phyloP scores from a whole-genome alignment of 2,797 vertebrate species.

The Tangara arthus region DNA sequence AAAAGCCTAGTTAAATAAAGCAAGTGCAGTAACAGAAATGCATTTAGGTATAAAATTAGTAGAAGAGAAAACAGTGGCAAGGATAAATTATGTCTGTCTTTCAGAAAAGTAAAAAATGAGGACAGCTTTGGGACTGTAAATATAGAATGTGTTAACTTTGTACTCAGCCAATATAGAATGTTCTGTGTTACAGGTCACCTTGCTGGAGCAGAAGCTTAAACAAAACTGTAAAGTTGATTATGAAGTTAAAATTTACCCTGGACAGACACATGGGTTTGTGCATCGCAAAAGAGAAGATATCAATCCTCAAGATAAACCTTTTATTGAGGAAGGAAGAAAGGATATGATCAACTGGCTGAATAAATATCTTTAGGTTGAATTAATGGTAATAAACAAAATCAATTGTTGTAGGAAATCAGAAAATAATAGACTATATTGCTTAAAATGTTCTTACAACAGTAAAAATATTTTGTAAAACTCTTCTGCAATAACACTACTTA shows the following conservation, averaged over 20 bases:
- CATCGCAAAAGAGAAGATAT: constrained; percentile 89
- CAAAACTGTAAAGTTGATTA: constrained; percentile 82
- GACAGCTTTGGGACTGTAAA: not conserved
- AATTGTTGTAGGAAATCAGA: not conserved
- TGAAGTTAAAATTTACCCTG: constrained; percentile 87
- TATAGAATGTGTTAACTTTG: accelerated
- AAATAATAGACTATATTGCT: not conserved
- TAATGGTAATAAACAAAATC: not conserved
- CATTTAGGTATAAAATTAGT: not conserved
- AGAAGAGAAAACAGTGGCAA: not conserved
- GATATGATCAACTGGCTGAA: constrained; percentile 89
- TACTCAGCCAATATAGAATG: not conserved
- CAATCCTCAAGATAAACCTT: constrained; percentile 79
- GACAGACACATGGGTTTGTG: constrained; percentile 92
- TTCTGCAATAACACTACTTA: not conserved
- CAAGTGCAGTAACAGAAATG: not conserved
- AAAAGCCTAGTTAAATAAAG: not conserved
- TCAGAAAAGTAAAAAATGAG: not conserved
- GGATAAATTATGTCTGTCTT: not conserved
- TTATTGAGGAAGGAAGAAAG: constrained; percentile 83
- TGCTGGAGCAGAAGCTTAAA: constrained; percentile 82
- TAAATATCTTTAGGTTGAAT: constrained; percentile 80
- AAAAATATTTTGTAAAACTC: not conserved
- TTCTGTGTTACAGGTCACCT: constrained; percentile 75
- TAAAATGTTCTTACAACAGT: not conserved